These are phyloP conservation scores for Nemopilema nomurai DNA, from an alignment of 30 jellyfish, hydroid and myxozoan species.

Conservation along the genomic window DNA sequence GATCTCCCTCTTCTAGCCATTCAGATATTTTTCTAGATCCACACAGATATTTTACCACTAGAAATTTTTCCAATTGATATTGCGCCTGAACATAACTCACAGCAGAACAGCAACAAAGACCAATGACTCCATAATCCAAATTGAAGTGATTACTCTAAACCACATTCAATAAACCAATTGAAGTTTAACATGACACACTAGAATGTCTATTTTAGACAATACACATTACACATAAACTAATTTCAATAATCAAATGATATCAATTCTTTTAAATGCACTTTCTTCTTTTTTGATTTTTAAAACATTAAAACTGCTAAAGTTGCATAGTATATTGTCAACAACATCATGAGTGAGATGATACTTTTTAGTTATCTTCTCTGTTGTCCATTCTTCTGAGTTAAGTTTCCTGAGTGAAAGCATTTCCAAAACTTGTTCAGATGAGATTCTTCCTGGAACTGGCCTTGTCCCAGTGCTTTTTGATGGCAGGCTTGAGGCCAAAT, in stretches of 20 bases:
- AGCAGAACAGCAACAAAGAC: no score
- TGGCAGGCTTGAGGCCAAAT: background rate
- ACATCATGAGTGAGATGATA: constrained; percentile 13
- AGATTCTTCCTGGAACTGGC: constrained; percentile 16
- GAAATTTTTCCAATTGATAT: no score
- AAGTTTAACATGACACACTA: background rate
- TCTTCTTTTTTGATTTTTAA: constrained; percentile 2
- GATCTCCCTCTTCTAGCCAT: no score
- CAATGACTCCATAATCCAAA: no score
- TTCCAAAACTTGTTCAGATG: constrained; percentile 26
- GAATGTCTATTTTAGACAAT: no score
- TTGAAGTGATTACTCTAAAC: no score
- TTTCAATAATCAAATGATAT: background rate
- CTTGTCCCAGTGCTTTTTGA: background rate
- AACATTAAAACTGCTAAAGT: constrained; percentile 46
- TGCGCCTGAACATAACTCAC: no score
- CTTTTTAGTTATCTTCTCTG: constrained; percentile 27
- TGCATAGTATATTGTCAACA: background rate
- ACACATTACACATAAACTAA: background rate
- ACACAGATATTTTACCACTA: no score
- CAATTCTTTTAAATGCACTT: constrained; percentile 15
- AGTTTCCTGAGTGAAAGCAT: constrained; percentile 11
- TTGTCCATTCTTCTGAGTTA: constrained; percentile 38
- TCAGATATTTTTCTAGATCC: no score
- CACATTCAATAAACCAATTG: background rate